Percentiles rank a stretch among this genome's conserved stretches.
Conservation (phyloP, 2,888 invertebrate genomes). For the Lottia scabra region DNA sequence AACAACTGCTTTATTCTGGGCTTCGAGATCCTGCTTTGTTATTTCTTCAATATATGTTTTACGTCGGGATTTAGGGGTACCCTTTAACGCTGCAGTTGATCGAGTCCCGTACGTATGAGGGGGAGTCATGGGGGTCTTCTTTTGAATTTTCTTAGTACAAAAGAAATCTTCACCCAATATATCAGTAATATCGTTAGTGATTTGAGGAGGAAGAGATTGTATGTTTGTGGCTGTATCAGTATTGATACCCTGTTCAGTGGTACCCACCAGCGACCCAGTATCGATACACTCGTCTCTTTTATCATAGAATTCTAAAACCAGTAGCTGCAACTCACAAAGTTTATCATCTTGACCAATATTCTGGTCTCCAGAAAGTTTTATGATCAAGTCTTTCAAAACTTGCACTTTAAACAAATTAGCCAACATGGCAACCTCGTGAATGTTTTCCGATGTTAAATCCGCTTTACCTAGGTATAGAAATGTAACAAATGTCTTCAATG, state of each 20-base stretch:
- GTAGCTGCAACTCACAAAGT: neutral
- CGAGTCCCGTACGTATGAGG: neutral
- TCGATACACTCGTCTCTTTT: neutral
- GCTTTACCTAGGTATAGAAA: constrained; percentile 44
- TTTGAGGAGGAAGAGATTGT: neutral
- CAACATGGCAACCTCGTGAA: constrained; percentile 41
- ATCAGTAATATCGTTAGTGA: neutral
- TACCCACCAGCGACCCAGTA: neutral
- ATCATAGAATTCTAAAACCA: neutral
- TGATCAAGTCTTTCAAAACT: constrained; percentile 22
- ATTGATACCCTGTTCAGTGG: neutral
- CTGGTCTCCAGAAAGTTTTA: neutral
- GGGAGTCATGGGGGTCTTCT: neutral
- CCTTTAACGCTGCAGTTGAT: neutral
- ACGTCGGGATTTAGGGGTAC: neutral
- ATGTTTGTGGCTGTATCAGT: neutral
- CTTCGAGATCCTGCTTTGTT: neutral
- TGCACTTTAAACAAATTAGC: constrained; percentile 33
- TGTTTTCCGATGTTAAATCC: constrained; percentile 37
- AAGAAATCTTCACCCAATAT: neutral
- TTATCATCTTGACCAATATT: neutral
- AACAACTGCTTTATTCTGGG: neutral
- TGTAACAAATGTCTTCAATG: constrained; percentile 36
- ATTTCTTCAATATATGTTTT: constrained; percentile 1
- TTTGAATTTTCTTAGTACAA: neutral